Conservation (phyloP, 1,140 invertebrate species). For the Nomia melanderi region DNA sequence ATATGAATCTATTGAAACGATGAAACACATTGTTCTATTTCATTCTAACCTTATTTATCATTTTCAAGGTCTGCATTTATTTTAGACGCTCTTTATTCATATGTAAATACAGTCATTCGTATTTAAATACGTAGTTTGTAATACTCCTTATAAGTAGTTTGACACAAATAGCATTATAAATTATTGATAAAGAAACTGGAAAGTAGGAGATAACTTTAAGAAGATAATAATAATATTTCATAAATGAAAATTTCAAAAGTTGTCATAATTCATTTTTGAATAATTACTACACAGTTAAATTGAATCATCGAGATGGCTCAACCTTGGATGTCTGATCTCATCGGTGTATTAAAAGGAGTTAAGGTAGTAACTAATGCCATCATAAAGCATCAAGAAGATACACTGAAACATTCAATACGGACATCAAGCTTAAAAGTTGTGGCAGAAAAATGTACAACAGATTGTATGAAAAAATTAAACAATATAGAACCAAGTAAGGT, state of each 20-base stretch:
- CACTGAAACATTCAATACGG: constrained; percentile 64
- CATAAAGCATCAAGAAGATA: constrained; percentile 71
- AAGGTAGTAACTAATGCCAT: constrained; percentile 71
- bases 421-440: constrained; percentile 71
- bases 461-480: constrained; percentile 62
- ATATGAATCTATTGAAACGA: background rate
- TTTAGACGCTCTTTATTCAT: background rate
- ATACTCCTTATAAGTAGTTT: constrained; percentile 11
- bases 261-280: background rate
- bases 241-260: background rate
- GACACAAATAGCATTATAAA: background rate
- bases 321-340: constrained; percentile 70
- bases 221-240: background rate
- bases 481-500: constrained; percentile 77
- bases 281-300: background rate
- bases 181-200: background rate
- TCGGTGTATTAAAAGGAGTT: constrained; percentile 72
- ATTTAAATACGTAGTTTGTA: constrained; percentile 10
- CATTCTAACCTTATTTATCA: constrained; percentile 19
- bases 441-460: constrained; percentile 64
- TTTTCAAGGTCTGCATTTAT: constrained; percentile 36
- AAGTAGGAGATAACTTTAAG: background rate
- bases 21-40: background rate
- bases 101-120: background rate
- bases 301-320: constrained; percentile 68